Percentiles rank a stretch among this genome's conserved stretches.
These are phyloP conservation scores for Acrossocheilus fasciatus DNA, from an alignment of 2,797 vertebrate species.

Conservation along the genomic window DNA sequence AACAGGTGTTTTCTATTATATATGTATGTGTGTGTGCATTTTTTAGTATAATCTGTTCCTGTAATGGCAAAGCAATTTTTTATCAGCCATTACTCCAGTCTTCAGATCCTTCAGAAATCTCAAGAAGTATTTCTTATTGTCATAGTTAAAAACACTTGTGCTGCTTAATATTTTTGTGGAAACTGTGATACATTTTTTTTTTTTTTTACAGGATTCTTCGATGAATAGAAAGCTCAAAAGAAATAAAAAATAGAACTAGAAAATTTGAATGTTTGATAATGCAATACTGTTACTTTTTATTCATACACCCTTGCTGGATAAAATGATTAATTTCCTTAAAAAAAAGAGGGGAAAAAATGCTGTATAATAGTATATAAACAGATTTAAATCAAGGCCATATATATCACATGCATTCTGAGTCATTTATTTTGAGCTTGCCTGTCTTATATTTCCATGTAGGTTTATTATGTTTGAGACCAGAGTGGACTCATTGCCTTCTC, in stretches of 20 bases:
- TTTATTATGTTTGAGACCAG: conserved; percentile 65
- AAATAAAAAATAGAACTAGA: neutral
- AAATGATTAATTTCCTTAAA: neutral
- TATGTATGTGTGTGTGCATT: neutral
- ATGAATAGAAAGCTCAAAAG: neutral
- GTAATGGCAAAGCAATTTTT: neutral
- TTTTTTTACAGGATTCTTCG: neutral
- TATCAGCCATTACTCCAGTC: neutral
- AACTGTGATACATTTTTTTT: neutral
- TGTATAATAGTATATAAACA: neutral
- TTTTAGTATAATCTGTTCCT: neutral
- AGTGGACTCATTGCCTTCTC: conserved; percentile 59
- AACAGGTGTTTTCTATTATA: neutral
- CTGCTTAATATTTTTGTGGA: neutral
- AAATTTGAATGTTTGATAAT: neutral
- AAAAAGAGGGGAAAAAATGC: neutral
- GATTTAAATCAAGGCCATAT: conserved; percentile 3
- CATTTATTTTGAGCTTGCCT: conserved; percentile 46
- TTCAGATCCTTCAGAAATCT: neutral
- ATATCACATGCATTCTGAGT: conserved; percentile 51
- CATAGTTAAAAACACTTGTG: neutral
- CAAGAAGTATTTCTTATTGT: neutral
- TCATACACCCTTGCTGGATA: neutral
- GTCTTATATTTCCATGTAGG: conserved; percentile 65
- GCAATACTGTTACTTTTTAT: neutral